A percentile compares a stretch with the other conserved stretches of the same genome.
Conservation (phyloP, 1,140 invertebrate genomes). For the Caenorhabditis brenneri region DNA sequence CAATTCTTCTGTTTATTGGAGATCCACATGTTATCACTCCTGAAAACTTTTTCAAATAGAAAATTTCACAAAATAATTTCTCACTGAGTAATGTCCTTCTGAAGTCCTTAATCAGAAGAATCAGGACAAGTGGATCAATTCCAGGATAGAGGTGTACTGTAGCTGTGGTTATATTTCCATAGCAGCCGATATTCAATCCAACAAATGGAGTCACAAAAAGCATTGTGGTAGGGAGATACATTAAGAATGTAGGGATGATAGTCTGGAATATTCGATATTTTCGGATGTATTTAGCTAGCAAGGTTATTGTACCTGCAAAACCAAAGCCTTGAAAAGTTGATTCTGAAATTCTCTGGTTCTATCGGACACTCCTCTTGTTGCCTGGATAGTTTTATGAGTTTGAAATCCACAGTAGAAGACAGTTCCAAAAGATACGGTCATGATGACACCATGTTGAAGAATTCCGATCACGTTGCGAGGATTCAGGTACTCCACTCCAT, state of each 20-base stretch:
- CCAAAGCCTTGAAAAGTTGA: background rate
- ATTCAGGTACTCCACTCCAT: background rate
- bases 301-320: background rate
- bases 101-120: background rate
- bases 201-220: slow-evolving; percentile 10
- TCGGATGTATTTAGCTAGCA: no score
- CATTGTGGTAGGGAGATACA: slow-evolving; percentile 13
- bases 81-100: background rate
- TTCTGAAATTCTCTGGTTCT: background rate
- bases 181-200: background rate
- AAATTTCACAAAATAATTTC: background rate
- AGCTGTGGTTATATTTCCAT: background rate
- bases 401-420: background rate
- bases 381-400: background rate
- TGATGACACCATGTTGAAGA: background rate
- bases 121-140: slow-evolving; percentile 3
- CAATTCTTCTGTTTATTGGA: background rate
- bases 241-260: background rate
- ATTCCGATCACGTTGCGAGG: background rate
- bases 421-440: background rate
- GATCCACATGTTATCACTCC: background rate
- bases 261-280: no score
- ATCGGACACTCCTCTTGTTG: background rate
- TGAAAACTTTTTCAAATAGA: background rate
- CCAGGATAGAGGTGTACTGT: slow-evolving; percentile 12